Percentiles rank a stretch among this genome's conserved stretches.
phyloP scores from a whole-genome alignment of 2,797 vertebrate species.

The Euphonia xanthogaster region DNA sequence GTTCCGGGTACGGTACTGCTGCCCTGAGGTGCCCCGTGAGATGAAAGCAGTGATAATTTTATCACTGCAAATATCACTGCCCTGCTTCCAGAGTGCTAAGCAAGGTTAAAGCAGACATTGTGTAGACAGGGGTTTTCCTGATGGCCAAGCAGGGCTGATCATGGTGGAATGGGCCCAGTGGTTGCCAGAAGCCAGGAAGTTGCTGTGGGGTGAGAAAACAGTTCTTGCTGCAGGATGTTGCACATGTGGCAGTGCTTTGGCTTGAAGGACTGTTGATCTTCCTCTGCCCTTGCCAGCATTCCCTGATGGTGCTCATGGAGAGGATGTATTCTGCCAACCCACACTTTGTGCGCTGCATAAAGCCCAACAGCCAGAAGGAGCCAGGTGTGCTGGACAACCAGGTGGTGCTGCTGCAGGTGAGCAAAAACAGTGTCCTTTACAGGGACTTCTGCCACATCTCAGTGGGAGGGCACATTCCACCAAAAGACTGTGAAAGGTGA shows the following conservation, averaged over 20 bases:
- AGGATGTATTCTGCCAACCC: slow-evolving; percentile 78
- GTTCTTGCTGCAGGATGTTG: not conserved
- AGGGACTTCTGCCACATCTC: not conserved
- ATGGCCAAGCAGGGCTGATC: not conserved
- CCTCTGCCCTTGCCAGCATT: slow-evolving; percentile 66
- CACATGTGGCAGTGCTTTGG: not conserved
- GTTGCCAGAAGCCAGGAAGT: not conserved
- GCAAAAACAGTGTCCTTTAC: not conserved
- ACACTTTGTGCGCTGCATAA: slow-evolving; percentile 80
- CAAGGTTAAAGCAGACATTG: not conserved
- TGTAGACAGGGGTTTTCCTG: not conserved
- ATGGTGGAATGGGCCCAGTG: not conserved
- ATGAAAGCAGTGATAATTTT: not conserved
- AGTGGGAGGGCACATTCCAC: not conserved
- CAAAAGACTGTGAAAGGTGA: not conserved
- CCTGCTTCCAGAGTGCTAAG: not conserved
- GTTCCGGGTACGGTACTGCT: slow-evolving; percentile 68
- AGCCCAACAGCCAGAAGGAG: slow-evolving; percentile 77
- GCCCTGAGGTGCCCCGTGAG: not conserved
- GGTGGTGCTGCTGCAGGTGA: slow-evolving; percentile 77
- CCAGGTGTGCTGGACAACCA: slow-evolving; percentile 70
- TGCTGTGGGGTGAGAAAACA: not conserved
- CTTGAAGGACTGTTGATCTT: not conserved
- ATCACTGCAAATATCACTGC: not conserved
- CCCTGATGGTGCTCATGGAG: slow-evolving; percentile 79